Conservation (phyloP, 2,113 vertebrate genomes). For the Leptobrachium ailaonicum region DNA sequence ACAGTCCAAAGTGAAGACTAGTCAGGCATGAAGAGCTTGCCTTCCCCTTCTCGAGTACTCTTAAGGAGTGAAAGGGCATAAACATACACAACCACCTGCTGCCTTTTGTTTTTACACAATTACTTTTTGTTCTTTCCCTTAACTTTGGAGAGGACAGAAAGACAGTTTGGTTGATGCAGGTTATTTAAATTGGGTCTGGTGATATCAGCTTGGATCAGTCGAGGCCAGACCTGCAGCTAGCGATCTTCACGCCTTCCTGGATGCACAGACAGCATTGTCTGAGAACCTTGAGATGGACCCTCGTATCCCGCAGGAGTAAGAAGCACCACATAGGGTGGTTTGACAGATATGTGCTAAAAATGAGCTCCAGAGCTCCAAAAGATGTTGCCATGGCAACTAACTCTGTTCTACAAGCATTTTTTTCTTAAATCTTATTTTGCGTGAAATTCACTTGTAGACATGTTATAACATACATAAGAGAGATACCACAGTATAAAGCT, state of each 20-base stretch:
- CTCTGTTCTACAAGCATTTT: not conserved
- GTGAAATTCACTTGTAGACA: no score
- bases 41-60: constrained; percentile 11
- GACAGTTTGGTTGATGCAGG: not conserved
- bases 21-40: constrained; percentile 29
- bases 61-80: constrained; percentile 15
- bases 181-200: not conserved
- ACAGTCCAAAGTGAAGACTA: constrained; percentile 32
- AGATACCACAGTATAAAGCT: no score
- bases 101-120: not conserved
- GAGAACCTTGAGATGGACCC: not conserved
- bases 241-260: not conserved
- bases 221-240: not conserved
- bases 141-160: constrained; percentile 9
- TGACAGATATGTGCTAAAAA: not conserved
- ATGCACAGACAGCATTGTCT: not conserved
- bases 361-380: not conserved
- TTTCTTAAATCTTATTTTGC: no score
- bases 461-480: no score
- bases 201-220: not conserved
- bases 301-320: not conserved
- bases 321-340: constrained; percentile 21
- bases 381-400: constrained; percentile 17
- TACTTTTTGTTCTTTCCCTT: not conserved
- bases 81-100: constrained; percentile 18